Evolutionary conservation across 2,888 invertebrate species (phyloP).

Genomic region (Plusia festucae): DNA sequence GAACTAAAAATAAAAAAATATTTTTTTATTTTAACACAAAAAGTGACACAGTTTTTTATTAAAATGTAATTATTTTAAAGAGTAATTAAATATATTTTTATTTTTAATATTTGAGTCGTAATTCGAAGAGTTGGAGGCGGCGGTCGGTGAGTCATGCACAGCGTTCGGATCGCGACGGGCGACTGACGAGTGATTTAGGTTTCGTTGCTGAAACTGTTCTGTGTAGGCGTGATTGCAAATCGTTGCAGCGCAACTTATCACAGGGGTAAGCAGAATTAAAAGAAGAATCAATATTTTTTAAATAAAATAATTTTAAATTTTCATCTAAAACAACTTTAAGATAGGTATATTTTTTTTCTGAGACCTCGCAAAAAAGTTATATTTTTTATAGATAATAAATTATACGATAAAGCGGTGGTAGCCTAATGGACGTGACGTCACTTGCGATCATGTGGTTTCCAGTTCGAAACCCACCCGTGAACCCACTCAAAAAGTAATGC

Average conservation of each 20-base stretch:
- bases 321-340: too few relatives aligned
- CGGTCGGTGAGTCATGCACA: conserved; percentile 52
- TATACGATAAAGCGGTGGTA: too few relatives aligned
- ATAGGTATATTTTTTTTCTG: too few relatives aligned
- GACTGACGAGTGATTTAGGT: conserved; percentile 41
- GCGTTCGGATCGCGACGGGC: conserved; percentile 44
- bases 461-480: too few relatives aligned
- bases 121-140: conserved; percentile 40
- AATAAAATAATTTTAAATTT: too few relatives aligned
- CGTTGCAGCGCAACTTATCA: conserved; percentile 42
- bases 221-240: conserved; percentile 44
- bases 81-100: neutral
- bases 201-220: neutral
- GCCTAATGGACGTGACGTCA: too few relatives aligned
- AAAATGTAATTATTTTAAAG: neutral
- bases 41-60: neutral
- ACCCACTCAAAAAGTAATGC: too few relatives aligned
- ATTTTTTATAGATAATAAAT: too few relatives aligned
- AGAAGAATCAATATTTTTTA: too few relatives aligned
- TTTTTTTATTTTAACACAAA: neutral
- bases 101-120: conserved; percentile 32
- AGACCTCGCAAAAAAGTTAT: too few relatives aligned
- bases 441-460: too few relatives aligned
- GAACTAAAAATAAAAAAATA: neutral
- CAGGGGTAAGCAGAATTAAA: neutral